Base-by-base conservation (phyloP, 2,888 invertebrate species). In the Meiosimyza platycephala region DNA sequence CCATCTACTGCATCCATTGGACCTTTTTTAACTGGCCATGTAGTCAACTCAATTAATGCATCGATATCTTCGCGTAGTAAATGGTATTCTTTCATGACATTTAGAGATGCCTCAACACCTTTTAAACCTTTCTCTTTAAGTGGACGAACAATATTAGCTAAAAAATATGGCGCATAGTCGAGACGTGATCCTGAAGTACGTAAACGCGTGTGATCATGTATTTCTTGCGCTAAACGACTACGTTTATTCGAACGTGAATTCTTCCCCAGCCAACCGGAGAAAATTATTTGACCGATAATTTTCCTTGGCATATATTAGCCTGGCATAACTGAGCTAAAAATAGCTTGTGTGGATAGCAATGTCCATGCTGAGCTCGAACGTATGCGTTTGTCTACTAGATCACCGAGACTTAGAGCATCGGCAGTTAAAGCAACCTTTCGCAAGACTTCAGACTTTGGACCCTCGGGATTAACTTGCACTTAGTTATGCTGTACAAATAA, bases 401-500 rank as follows among this genome's bases (percentile, higher is more conserved):
- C 99, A 0, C 97, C 96, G 57, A 92, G 86, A 76, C 95, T 93
- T 59, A 99, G 91, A 74, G 94, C 92, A 83, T 97, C 95, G 0
- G 98, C 95, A 0, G 96, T 92, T 73, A 90, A 86, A n/a, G 95
- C 92, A 52, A 97, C 87, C 77, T 93, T 90, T 47, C 91, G 88
- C 78, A 96, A 85, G 40, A 92, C 88, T 79, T 93, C 90, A 0
- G 80, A 78, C 93, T 90, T 92, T 40, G 93, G 91, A 73, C 91
- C 92, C 74, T 91, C 90, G 0, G 97, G 96, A n/a, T 88, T 86
- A 1, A 95, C 95, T 77, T 90, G 90, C 18, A 95, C 88, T 87
- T 99, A 99, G 88, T 99, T 99, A 86, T 99, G 99, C 82, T 99
- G 98, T 0, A 99, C 97, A 88, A 99, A 99, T n/a, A 99, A 89